Percentiles rank a stretch among this genome's conserved stretches.
Conservation (phyloP, 1,140 invertebrate species). For the Coboldia fuscipes region DNA sequence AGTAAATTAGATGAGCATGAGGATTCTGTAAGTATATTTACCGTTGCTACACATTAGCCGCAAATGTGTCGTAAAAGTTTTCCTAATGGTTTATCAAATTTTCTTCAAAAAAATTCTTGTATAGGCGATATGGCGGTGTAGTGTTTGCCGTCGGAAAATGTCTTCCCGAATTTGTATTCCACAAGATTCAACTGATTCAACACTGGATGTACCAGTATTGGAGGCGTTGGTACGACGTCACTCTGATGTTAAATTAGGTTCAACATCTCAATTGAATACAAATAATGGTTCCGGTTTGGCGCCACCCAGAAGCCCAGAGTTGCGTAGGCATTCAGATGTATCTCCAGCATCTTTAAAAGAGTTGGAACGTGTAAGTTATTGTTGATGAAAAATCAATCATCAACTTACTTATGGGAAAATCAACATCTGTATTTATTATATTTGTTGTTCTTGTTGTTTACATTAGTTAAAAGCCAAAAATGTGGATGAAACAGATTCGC, state of each 20-base stretch:
- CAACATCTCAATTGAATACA: constrained; percentile 22
- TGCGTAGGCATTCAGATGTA: constrained; percentile 58
- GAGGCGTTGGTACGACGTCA: constrained; percentile 53
- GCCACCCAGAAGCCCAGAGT: constrained; percentile 53
- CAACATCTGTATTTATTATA: background rate
- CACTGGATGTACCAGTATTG: constrained; percentile 51
- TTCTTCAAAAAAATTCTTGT: background rate
- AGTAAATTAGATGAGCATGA: constrained; percentile 60
- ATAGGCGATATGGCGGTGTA: constrained; percentile 55
- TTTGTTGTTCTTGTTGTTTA: background rate
- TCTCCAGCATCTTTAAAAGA: constrained; percentile 65
- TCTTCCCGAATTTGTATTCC: constrained; percentile 39
- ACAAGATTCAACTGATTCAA: constrained; percentile 58
- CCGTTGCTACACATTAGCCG: no score
- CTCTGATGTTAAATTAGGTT: constrained; percentile 51
- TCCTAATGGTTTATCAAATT: no score
- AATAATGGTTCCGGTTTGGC: constrained; percentile 31
- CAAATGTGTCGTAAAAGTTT: no score
- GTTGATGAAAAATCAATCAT: background rate
- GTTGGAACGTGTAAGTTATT: constrained; percentile 49
- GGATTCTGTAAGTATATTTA: constrained; percentile 50
- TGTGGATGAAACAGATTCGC: constrained; percentile 11
- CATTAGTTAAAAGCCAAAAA: background rate
- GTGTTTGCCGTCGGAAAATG: constrained; percentile 56
- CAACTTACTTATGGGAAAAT: no score